Evolutionary conservation across 2,888 invertebrate genomes (phyloP).

Genomic region (Mactromeris polynyma): DNA sequence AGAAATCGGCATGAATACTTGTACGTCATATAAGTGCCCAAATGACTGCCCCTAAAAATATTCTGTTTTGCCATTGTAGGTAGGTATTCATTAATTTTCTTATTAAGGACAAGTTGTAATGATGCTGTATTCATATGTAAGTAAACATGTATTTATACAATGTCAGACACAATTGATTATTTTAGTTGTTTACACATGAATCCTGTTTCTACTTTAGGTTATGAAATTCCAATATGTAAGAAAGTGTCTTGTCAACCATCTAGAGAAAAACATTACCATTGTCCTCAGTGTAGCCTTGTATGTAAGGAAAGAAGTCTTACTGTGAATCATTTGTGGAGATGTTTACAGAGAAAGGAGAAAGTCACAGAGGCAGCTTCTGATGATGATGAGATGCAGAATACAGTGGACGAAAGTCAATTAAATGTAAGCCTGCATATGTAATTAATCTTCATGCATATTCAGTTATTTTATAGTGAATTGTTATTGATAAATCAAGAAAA

Average conservation of each 20-base stretch:
- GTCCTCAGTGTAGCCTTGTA: slow-evolving; percentile 72
- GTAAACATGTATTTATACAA: no score
- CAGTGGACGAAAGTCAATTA: slow-evolving; percentile 56
- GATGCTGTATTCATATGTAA: no score
- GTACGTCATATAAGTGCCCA: no score
- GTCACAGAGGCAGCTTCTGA: slow-evolving; percentile 26
- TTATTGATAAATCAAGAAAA: no score
- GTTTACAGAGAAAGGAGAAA: slow-evolving; percentile 65
- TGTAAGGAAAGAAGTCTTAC: slow-evolving; percentile 73
- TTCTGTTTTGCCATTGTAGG: no score
- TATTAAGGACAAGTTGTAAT: no score
- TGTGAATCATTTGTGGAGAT: slow-evolving; percentile 79
- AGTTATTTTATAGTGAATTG: no score
- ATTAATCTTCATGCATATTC: no score
- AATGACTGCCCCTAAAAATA: no score
- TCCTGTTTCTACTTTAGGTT: slow-evolving; percentile 49
- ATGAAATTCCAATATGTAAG: slow-evolving; percentile 71
- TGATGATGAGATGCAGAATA: slow-evolving; percentile 49
- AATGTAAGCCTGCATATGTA: slow-evolving; percentile 53
- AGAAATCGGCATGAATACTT: no score
- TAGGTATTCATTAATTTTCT: no score
- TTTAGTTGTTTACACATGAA: background rate
- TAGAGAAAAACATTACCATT: slow-evolving; percentile 76
- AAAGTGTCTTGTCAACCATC: slow-evolving; percentile 43
- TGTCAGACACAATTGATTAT: no score